Conservation (phyloP, 2,888 invertebrate species). For the Dolomedes plantarius region DNA sequence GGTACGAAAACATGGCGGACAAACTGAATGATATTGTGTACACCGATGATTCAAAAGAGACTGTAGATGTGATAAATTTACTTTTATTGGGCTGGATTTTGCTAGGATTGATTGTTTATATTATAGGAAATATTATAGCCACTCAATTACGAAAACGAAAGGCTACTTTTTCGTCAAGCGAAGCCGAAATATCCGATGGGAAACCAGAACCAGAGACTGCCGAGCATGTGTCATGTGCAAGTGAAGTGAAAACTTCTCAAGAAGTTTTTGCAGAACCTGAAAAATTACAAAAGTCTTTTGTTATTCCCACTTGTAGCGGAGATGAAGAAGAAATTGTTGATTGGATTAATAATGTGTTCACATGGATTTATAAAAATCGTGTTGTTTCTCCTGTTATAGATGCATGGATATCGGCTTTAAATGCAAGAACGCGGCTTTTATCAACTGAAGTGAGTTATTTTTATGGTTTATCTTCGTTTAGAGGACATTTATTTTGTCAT, state of each 20-base stretch:
- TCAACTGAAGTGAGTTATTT: constrained; percentile 61
- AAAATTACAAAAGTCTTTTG: constrained; percentile 1
- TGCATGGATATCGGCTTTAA: constrained; percentile 51
- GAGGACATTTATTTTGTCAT: too few species aligned
- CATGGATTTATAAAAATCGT: constrained; percentile 54
- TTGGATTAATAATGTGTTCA: constrained; percentile 56
- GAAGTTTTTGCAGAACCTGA: constrained; percentile 2
- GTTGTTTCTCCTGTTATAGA: constrained; percentile 53
- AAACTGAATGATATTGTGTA: constrained; percentile 61
- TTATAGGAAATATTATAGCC: constrained; percentile 60
- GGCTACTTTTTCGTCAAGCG: constrained; percentile 4
- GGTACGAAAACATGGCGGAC: constrained; percentile 66
- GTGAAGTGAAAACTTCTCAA: constrained; percentile 17
- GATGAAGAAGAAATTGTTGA: constrained; percentile 41
- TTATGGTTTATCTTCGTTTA: too few species aligned
- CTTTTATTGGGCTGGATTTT: constrained; percentile 68
- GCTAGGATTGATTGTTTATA: constrained; percentile 57
- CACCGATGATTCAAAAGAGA: constrained; percentile 63
- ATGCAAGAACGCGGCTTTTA: constrained; percentile 51
- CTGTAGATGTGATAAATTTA: constrained; percentile 62
- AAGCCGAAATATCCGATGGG: constrained; percentile 31
- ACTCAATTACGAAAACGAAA: constrained; percentile 58
- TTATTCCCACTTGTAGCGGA: constrained; percentile 35
- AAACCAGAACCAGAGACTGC: constrained; percentile 7
- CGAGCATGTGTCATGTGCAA: constrained; percentile 50